phyloP scores from a whole-genome alignment of 2,888 invertebrate genomes.

The Carterocephalus palaemon region DNA sequence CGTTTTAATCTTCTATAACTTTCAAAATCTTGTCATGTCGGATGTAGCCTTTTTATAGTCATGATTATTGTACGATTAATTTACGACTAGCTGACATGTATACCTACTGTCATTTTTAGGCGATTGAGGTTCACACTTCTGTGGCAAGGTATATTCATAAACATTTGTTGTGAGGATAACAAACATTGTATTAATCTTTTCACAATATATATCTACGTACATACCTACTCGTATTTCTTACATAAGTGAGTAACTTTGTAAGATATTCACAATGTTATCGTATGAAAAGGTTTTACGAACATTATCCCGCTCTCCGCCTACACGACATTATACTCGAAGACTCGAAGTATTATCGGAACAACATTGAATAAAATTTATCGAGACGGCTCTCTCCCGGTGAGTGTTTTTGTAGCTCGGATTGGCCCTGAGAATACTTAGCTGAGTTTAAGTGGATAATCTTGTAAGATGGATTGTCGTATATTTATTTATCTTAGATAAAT shows the following conservation, averaged over 20 bases:
- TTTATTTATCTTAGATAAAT: constrained; percentile 28
- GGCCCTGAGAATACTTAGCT: constrained; percentile 39
- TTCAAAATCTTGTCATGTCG: too few relatives aligned
- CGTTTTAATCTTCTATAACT: too few relatives aligned
- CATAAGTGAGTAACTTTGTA: not conserved
- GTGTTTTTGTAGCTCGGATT: constrained; percentile 42
- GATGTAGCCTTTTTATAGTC: too few relatives aligned
- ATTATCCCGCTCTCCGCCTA: constrained; percentile 36
- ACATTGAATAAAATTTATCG: constrained; percentile 54
- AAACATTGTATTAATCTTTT: too few relatives aligned
- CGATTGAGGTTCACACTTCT: too few relatives aligned
- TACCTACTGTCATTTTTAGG: too few relatives aligned
- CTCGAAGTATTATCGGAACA: constrained; percentile 44
- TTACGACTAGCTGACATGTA: too few relatives aligned
- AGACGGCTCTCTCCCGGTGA: constrained; percentile 41
- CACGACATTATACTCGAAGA: constrained; percentile 38
- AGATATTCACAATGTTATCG: constrained; percentile 6
- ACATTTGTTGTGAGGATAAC: too few relatives aligned
- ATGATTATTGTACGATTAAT: too few relatives aligned
- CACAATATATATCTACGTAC: too few relatives aligned
- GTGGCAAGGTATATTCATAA: too few relatives aligned
- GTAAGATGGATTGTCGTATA: constrained; percentile 32
- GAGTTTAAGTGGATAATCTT: constrained; percentile 44
- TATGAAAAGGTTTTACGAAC: constrained; percentile 30
- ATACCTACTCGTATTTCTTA: too few relatives aligned